A percentile compares a stretch with the other conserved stretches of the same genome.
phyloP scores from a whole-genome alignment of 2,888 invertebrate genomes.

The Heterodera filipjevi region DNA sequence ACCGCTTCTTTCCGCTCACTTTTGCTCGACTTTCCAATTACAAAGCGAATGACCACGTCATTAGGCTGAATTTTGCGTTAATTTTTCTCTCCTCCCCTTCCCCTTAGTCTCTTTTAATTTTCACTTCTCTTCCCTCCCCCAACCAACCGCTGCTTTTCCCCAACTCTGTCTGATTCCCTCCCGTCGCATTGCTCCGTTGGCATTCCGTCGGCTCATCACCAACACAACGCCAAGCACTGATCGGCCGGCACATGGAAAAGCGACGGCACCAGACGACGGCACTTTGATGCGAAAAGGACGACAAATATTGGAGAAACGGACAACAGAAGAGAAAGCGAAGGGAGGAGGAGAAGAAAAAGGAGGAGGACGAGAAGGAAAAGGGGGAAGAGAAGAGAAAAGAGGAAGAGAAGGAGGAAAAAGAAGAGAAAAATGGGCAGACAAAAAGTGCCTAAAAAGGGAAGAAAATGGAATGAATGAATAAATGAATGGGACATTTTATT shows the following conservation, averaged over 20 bases:
- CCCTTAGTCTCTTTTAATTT: neutral
- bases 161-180: conserved; percentile 5
- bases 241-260: conserved; percentile 7
- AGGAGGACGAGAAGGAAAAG: neutral
- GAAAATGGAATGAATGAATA: too few species aligned
- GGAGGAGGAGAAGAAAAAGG: neutral
- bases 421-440: neutral
- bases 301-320: neutral
- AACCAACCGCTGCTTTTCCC: neutral
- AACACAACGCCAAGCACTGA: neutral
- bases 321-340: neutral
- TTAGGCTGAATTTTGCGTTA: neutral
- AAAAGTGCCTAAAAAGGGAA: neutral
- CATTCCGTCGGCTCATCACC: conserved; percentile 3
- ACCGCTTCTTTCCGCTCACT: neutral
- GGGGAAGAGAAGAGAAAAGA: neutral
- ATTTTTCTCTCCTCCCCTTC: neutral
- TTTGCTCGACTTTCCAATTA: conserved; percentile 12
- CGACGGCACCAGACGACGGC: neutral
- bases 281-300: neutral
- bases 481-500: too few species aligned
- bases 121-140: neutral
- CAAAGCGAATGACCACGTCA: conserved; percentile 4
- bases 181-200: neutral
- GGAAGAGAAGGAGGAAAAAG: neutral